A percentile compares a stretch with the other conserved stretches of the same genome.
Evolutionary conservation across 2,797 vertebrate genomes (phyloP).

Genomic region (Benthosema pterotum): DNA sequence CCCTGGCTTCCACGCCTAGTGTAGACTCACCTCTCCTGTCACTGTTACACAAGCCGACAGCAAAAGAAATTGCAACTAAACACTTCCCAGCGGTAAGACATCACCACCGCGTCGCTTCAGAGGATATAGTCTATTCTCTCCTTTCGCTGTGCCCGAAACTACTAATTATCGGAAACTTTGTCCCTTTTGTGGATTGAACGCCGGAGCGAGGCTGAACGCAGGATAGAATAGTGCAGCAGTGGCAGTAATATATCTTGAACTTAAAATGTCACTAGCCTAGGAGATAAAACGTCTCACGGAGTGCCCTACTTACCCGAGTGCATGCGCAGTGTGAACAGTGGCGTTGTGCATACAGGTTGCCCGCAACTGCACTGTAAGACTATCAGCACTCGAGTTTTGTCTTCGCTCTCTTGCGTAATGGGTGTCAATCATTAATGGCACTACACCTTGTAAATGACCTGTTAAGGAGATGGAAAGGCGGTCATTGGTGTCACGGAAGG

Average conservation of each 20-base stretch:
- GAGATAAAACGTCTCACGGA: constrained; percentile 19
- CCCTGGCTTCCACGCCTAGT: constrained; percentile 2
- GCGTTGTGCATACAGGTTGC: constrained; percentile 28
- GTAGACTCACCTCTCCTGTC: constrained; percentile 1
- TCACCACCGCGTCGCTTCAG: constrained; percentile 7
- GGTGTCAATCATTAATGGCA: constrained; percentile 71
- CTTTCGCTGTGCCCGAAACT: constrained; percentile 5
- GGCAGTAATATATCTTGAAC: background rate
- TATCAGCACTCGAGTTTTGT: constrained; percentile 43
- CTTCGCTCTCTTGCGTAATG: constrained; percentile 51
- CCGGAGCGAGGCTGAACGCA: background rate
- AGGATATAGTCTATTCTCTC: background rate
- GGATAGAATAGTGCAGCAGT: background rate
- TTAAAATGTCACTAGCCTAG: constrained; percentile 21
- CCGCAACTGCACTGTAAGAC: constrained; percentile 46
- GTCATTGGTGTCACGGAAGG: constrained; percentile 24
- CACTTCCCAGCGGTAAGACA: constrained; percentile 40
- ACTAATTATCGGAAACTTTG: constrained; percentile 1
- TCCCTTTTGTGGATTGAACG: constrained; percentile 5
- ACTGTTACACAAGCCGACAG: constrained; percentile 24
- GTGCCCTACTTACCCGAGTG: constrained; percentile 44
- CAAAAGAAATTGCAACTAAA: constrained; percentile 23
- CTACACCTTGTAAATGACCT: constrained; percentile 61
- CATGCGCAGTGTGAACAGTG: constrained; percentile 40
- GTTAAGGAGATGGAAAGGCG: constrained; percentile 36